phyloP scores from a whole-genome alignment of 2,888 invertebrate species.

The Scaeva pyrastri region DNA sequence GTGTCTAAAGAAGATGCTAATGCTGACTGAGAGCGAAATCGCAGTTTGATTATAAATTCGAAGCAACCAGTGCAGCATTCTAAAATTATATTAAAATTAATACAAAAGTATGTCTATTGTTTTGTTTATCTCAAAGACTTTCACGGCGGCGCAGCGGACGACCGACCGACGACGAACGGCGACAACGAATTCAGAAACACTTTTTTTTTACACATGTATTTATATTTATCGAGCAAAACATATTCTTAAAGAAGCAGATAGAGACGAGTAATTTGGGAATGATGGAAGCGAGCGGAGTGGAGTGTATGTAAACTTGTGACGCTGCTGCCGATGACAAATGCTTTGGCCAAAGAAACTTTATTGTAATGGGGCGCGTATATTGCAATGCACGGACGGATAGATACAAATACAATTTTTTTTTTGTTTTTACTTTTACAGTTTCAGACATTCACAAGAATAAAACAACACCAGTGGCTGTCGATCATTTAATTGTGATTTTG shows the following conservation, averaged over 20 bases:
- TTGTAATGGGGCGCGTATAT: constrained; percentile 69
- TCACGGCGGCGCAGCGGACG: constrained; percentile 8
- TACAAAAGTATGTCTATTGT: constrained; percentile 71
- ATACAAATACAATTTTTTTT: constrained; percentile 36
- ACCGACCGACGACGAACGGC: not conserved
- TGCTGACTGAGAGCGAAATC: constrained; percentile 21
- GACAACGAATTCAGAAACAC: constrained; percentile 26
- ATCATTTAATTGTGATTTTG: constrained; percentile 68
- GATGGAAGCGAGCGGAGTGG: too few relatives aligned
- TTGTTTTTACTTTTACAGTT: constrained; percentile 39
- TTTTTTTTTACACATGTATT: not conserved
- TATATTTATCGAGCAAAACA: constrained; percentile 2
- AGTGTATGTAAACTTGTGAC: constrained; percentile 40
- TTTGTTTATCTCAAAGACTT: constrained; percentile 52
- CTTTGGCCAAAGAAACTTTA: constrained; percentile 58
- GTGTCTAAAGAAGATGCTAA: constrained; percentile 48
- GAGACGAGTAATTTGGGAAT: not conserved
- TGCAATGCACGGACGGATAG: constrained; percentile 46
- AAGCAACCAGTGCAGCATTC: constrained; percentile 42
- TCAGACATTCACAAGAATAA: constrained; percentile 18
- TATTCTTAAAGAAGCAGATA: constrained; percentile 26
- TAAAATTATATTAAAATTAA: constrained; percentile 73
- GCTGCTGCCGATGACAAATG: constrained; percentile 72
- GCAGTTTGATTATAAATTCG: constrained; percentile 59
- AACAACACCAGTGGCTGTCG: constrained; percentile 70